Percentiles rank a stretch among this genome's conserved stretches.
Evolutionary conservation across 2,797 vertebrate genomes (phyloP).

Genomic region (Meriones psammophilus): DNA sequence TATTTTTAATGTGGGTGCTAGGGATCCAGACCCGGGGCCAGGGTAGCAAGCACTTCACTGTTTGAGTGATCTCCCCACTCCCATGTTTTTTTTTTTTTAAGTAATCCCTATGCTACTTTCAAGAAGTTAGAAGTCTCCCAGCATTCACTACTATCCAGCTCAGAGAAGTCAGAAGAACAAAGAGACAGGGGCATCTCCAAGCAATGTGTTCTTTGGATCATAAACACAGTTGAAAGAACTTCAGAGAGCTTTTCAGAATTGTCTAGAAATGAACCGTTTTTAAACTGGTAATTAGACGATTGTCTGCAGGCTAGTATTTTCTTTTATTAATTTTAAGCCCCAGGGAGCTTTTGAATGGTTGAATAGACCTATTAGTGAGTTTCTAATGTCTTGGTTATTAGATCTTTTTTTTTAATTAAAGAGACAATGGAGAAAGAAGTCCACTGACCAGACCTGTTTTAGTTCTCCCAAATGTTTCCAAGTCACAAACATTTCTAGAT

Average conservation of each 20-base stretch:
- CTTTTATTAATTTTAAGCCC: conserved; percentile 68
- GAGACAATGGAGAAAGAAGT: conserved; percentile 35
- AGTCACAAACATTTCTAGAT: neutral
- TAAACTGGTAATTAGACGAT: conserved; percentile 69
- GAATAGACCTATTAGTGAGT: conserved; percentile 51
- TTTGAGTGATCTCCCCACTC: too few relatives aligned
- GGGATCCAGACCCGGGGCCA: neutral
- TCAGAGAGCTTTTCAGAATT: conserved; percentile 67
- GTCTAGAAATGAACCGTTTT: conserved; percentile 88
- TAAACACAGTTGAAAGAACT: conserved; percentile 88
- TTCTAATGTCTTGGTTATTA: conserved; percentile 61
- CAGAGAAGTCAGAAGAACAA: conserved; percentile 84
- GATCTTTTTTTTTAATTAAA: conserved; percentile 46
- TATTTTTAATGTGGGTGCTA: too few relatives aligned
- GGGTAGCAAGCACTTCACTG: neutral
- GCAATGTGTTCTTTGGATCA: conserved; percentile 88
- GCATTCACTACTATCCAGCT: neutral
- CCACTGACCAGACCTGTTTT: neutral
- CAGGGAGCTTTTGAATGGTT: conserved; percentile 63
- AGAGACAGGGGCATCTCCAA: conserved; percentile 83
- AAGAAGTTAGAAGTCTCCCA: neutral
- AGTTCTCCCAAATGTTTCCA: conserved; percentile 13
- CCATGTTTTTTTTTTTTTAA: neutral
- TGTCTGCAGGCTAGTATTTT: conserved; percentile 45
- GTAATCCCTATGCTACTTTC: neutral